Evolutionary conservation across 2,797 vertebrate genomes (phyloP).

Genomic region (Anisognathus igniventris): DNA sequence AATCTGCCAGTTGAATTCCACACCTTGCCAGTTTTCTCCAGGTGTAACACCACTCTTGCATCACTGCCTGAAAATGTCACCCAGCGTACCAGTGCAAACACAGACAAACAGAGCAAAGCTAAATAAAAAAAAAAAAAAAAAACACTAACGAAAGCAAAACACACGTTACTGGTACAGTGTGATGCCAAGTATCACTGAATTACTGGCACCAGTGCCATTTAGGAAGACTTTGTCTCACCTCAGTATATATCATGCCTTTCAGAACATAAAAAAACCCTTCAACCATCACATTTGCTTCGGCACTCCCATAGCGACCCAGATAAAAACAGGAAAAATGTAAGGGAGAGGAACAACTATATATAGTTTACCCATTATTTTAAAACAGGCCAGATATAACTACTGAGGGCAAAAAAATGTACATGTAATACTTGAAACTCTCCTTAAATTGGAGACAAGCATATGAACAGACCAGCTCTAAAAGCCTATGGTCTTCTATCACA

Average conservation of each 20-base stretch:
- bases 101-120: neutral
- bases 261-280: neutral
- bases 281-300: neutral
- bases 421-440: neutral
- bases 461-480: neutral
- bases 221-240: neutral
- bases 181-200: neutral
- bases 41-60: neutral
- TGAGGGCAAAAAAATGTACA: neutral
- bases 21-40: neutral
- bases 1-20: neutral
- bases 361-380: conserved; percentile 32
- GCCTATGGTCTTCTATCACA: neutral
- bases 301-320: neutral
- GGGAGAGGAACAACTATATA: neutral
- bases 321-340: neutral
- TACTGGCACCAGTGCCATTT: neutral
- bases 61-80: neutral
- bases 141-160: neutral
- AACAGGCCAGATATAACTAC: neutral
- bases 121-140: neutral
- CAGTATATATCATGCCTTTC: neutral
- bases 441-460: neutral
- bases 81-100: neutral
- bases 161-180: neutral